phyloP scores from a whole-genome alignment of 2,113 vertebrate genomes.

The Chaetodon trifascialis region DNA sequence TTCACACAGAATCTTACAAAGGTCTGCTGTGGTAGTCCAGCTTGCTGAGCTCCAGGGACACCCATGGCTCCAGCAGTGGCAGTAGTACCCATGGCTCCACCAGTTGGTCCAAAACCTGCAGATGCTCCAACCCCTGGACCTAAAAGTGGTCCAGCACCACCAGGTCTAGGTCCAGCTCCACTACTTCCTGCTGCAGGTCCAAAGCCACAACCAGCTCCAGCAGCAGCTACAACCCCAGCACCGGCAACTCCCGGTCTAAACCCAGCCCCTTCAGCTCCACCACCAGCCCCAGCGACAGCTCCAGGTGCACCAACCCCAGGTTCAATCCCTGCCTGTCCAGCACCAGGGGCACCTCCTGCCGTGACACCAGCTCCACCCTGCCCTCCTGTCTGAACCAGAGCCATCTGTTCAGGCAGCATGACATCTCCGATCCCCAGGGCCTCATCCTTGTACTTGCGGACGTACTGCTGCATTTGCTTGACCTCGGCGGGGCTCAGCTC shows the following conservation, averaged over 20 bases:
- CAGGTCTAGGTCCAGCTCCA: conserved; percentile 23
- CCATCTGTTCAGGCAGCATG: conserved; percentile 89
- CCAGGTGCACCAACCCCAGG: conserved; percentile 4
- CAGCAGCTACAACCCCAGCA: conserved; percentile 61
- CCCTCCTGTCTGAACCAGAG: conserved; percentile 52
- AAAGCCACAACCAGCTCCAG: conserved; percentile 8
- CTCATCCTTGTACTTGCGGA: conserved; percentile 96
- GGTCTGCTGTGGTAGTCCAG: conserved; percentile 70
- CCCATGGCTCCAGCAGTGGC: conserved; percentile 80
- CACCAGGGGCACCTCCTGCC: conserved; percentile 7
- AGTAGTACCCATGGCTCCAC: conserved; percentile 69
- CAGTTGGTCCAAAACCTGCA: conserved; percentile 21
- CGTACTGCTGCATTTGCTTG: conserved; percentile 95
- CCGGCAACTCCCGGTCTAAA: conserved; percentile 6
- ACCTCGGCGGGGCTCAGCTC: conserved; percentile 94
- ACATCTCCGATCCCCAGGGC: conserved; percentile 94
- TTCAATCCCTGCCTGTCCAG: neutral
- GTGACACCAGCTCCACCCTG: conserved; percentile 9
- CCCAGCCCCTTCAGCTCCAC: conserved; percentile 1
- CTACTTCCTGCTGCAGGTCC: conserved; percentile 11
- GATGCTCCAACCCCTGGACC: conserved; percentile 30
- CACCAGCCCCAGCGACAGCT: conserved; percentile 5
- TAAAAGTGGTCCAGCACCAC: conserved; percentile 18
- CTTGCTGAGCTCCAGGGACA: conserved; percentile 48
- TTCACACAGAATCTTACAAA: conserved; percentile 88